These are phyloP conservation scores for Ctenicera cuprea DNA, from an alignment of 2,888 invertebrate genomes.

Conservation along the genomic window DNA sequence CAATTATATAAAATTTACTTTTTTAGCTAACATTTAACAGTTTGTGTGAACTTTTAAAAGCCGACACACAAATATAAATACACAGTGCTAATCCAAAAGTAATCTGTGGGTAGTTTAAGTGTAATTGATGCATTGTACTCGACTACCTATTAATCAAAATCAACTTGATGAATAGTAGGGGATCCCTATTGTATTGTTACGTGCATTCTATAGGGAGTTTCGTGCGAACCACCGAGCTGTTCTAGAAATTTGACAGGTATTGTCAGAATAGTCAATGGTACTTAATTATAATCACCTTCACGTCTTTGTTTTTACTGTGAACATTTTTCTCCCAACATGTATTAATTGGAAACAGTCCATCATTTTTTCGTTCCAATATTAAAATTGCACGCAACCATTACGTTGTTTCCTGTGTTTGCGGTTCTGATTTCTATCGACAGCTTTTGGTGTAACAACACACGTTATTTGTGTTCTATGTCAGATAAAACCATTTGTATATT, in stretches of 20 bases:
- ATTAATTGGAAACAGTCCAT: background rate
- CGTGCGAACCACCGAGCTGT: background rate
- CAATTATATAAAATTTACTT: too few species aligned
- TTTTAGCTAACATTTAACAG: too few species aligned
- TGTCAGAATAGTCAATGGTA: constrained; percentile 10
- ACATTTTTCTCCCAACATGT: background rate
- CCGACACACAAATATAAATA: too few species aligned
- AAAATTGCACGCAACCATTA: background rate
- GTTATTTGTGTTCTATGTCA: too few species aligned
- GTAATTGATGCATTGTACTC: constrained; percentile 23
- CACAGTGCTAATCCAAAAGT: constrained; percentile 2
- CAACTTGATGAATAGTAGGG: constrained; percentile 21
- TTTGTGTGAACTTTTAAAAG: too few species aligned
- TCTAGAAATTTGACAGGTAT: constrained; percentile 13
- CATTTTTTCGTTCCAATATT: background rate
- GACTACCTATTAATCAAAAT: constrained; percentile 29
- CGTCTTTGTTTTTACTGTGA: background rate
- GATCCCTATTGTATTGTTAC: constrained; percentile 15
- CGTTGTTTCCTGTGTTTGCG: background rate
- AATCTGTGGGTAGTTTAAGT: constrained; percentile 14
- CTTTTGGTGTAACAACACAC: background rate
- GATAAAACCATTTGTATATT: too few species aligned
- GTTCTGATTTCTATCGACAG: background rate
- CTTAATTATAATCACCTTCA: constrained; percentile 11
- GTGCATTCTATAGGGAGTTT: constrained; percentile 3